Conservation (phyloP, 2,888 invertebrate species). For the Caenorhabditis becei region DNA sequence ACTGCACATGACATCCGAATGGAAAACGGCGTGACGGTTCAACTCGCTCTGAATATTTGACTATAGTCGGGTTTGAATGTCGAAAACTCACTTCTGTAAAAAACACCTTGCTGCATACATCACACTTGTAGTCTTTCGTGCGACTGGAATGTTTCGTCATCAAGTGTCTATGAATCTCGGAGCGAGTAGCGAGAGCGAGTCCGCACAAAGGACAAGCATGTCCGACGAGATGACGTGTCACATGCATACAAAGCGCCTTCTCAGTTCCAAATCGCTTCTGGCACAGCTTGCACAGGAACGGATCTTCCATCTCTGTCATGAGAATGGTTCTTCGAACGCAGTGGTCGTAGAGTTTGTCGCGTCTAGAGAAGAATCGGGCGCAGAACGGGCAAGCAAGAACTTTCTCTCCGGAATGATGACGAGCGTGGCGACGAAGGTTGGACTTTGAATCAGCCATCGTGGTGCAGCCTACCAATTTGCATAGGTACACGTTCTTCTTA, state of each 20-base stretch:
- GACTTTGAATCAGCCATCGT: constrained; percentile 27
- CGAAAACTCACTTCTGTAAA: constrained; percentile 50
- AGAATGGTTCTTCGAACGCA: constrained; percentile 87
- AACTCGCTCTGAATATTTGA: constrained; percentile 61
- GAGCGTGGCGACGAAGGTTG: constrained; percentile 86
- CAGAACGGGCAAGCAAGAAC: constrained; percentile 93
- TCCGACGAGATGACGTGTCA: constrained; percentile 87
- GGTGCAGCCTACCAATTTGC: constrained; percentile 49
- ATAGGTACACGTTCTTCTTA: constrained; percentile 32
- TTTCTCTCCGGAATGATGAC: constrained; percentile 91
- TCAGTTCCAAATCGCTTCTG: constrained; percentile 89
- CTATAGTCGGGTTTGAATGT: background rate
- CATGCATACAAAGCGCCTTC: constrained; percentile 90
- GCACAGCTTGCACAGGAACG: constrained; percentile 85
- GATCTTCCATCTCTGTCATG: constrained; percentile 82
- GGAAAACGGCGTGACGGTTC: constrained; percentile 56
- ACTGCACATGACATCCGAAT: constrained; percentile 81
- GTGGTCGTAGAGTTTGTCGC: constrained; percentile 91
- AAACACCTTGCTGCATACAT: constrained; percentile 42
- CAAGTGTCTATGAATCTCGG: constrained; percentile 65
- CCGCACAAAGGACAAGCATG: constrained; percentile 67
- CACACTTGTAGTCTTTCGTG: constrained; percentile 47
- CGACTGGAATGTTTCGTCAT: constrained; percentile 62
- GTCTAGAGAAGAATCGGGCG: constrained; percentile 89
- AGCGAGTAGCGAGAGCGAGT: constrained; percentile 67